Conservation (phyloP, 2,113 vertebrate genomes). For the Perognathus longimembris region DNA sequence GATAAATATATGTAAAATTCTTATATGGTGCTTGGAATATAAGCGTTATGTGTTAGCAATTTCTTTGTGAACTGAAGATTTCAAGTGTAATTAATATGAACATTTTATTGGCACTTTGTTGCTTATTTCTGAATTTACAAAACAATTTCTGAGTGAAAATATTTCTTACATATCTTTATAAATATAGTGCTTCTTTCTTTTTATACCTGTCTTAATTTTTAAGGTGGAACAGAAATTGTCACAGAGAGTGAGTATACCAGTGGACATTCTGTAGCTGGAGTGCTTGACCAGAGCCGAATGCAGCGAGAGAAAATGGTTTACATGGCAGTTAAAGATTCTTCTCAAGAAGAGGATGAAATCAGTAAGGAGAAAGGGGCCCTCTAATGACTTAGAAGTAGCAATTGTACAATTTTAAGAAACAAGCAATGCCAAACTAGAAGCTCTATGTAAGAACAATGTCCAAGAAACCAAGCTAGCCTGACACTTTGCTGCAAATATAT, state of each 20-base stretch:
- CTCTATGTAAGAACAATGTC: slow-evolving; percentile 19
- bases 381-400: slow-evolving; percentile 23
- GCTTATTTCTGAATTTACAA: slow-evolving; percentile 29
- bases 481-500: slow-evolving; percentile 23
- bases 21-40: neutral
- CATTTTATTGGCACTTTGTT: slow-evolving; percentile 46
- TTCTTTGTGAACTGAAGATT: neutral
- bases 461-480: slow-evolving; percentile 44
- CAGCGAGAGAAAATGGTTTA: slow-evolving; percentile 99
- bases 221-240: slow-evolving; percentile 98
- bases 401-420: neutral
- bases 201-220: slow-evolving; percentile 71
- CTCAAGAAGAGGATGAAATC: slow-evolving; percentile 94
- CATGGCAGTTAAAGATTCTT: slow-evolving; percentile 97
- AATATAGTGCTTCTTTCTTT: slow-evolving; percentile 42
- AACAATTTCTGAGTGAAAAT: slow-evolving; percentile 38
- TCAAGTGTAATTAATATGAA: slow-evolving; percentile 20
- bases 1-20: slow-evolving; percentile 1
- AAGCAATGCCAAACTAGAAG: neutral
- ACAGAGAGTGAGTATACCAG: slow-evolving; percentile 97
- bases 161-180: slow-evolving; percentile 24
- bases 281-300: slow-evolving; percentile 94
- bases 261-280: slow-evolving; percentile 93
- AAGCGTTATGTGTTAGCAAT: slow-evolving; percentile 19
- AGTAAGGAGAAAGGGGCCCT: slow-evolving; percentile 87